Percentiles rank a stretch among this genome's conserved stretches.
Conservation (phyloP, 2,888 invertebrate species). For the Pristionchus exspectatus region DNA sequence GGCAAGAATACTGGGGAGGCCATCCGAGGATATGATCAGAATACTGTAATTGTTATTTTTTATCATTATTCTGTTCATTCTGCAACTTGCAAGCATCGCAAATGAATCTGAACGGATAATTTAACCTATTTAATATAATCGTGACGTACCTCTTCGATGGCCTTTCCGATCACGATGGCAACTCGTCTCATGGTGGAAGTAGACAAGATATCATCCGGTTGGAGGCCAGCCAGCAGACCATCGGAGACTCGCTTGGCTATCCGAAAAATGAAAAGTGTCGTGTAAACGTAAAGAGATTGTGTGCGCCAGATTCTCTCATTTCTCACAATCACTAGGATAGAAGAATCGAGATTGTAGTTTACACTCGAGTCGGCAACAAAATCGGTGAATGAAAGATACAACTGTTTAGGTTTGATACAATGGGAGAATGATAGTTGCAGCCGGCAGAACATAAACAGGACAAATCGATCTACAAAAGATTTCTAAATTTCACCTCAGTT, state of each 20-base stretch:
- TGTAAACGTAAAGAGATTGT: background rate
- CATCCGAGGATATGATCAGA: constrained; percentile 61
- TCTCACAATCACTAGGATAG: background rate
- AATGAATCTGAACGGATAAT: no score
- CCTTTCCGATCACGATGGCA: constrained; percentile 59
- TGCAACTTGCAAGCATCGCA: no score
- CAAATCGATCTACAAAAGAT: background rate
- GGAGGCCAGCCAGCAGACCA: constrained; percentile 58
- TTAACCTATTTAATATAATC: no score
- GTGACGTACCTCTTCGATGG: constrained; percentile 57
- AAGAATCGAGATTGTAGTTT: background rate
- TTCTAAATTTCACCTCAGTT: background rate
- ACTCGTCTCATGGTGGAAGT: constrained; percentile 59
- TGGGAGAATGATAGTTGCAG: background rate
- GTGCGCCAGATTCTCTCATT: background rate
- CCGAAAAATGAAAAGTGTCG: constrained; percentile 7
- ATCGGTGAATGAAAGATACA: background rate
- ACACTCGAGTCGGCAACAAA: constrained; percentile 57
- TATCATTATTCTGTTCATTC: no score
- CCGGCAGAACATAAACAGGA: background rate
- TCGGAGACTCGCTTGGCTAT: constrained; percentile 20
- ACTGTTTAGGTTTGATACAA: background rate
- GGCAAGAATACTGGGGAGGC: constrained; percentile 71
- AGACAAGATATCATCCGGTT: constrained; percentile 59
- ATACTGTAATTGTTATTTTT: constrained; percentile 28